phyloP scores from a whole-genome alignment of 1,140 invertebrate species.

The Drosophila varians region DNA sequence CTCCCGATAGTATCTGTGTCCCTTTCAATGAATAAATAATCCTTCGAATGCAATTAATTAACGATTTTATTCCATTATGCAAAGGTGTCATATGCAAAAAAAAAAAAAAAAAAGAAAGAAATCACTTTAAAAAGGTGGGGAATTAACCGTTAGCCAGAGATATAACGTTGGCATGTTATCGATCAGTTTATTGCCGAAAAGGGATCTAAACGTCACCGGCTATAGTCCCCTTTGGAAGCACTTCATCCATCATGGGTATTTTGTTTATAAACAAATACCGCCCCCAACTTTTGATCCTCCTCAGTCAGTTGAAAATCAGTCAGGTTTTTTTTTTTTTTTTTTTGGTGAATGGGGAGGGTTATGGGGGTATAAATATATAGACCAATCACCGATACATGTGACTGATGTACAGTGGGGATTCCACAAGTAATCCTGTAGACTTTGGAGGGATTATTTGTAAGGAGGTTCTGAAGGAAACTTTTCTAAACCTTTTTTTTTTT shows the following conservation, averaged over 20 bases:
- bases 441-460: background rate
- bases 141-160: slow-evolving; percentile 30
- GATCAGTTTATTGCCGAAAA: slow-evolving; percentile 33
- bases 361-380: background rate
- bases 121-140: background rate
- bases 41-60: slow-evolving; percentile 44
- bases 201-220: slow-evolving; percentile 16
- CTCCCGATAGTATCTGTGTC: slow-evolving; percentile 3
- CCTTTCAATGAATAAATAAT: slow-evolving; percentile 22
- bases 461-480: background rate
- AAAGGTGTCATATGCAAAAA: slow-evolving; percentile 41
- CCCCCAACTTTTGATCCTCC: slow-evolving; percentile 6
- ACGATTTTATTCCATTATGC: slow-evolving; percentile 29
- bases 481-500: background rate
- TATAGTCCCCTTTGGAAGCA: background rate
- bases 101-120: background rate
- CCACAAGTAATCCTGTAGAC: background rate
- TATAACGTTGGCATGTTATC: slow-evolving; percentile 36
- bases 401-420: slow-evolving; percentile 13
- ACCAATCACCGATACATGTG: slow-evolving; percentile 25
- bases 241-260: slow-evolving; percentile 41
- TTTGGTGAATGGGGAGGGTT: background rate
- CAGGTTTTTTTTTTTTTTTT: slow-evolving; percentile 1
- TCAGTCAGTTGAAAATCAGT: slow-evolving; percentile 19
- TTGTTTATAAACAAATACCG: slow-evolving; percentile 38